These are phyloP conservation scores for Actias luna DNA, from an alignment of 2,888 invertebrate genomes.

Conservation along the genomic window DNA sequence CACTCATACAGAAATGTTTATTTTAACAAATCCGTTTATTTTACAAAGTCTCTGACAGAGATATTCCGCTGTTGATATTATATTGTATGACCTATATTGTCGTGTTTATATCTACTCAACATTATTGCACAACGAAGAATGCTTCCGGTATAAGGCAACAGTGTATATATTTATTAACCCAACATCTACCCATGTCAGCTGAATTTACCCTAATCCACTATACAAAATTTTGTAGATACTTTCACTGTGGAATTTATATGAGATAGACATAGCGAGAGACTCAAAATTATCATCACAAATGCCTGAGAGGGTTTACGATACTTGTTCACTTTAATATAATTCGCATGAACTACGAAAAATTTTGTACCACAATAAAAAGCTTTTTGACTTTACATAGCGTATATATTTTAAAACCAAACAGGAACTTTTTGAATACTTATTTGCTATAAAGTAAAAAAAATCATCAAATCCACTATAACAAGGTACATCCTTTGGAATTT, in stretches of 20 bases:
- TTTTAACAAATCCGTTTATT: no score
- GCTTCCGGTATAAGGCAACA: neutral
- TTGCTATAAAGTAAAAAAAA: no score
- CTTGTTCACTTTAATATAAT: neutral
- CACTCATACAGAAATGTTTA: no score
- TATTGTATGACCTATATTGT: neutral
- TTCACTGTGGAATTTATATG: neutral
- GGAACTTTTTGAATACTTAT: no score
- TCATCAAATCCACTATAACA: no score
- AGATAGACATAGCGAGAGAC: neutral
- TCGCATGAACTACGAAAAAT: no score
- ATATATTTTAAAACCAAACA: no score
- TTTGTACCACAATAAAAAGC: no score
- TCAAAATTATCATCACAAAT: neutral
- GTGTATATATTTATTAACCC: slow-evolving; percentile 1
- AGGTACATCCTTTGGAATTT: no score
- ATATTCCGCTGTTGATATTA: no score
- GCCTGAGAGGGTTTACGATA: neutral
- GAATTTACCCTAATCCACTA: slow-evolving; percentile 5
- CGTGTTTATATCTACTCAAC: neutral
- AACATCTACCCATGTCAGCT: neutral
- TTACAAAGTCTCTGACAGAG: no score
- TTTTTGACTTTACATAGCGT: no score
- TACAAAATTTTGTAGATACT: neutral
- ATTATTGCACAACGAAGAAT: neutral